phyloP scores from a whole-genome alignment of 1,140 invertebrate genomes.

The Holcopasites calliopsidis region DNA sequence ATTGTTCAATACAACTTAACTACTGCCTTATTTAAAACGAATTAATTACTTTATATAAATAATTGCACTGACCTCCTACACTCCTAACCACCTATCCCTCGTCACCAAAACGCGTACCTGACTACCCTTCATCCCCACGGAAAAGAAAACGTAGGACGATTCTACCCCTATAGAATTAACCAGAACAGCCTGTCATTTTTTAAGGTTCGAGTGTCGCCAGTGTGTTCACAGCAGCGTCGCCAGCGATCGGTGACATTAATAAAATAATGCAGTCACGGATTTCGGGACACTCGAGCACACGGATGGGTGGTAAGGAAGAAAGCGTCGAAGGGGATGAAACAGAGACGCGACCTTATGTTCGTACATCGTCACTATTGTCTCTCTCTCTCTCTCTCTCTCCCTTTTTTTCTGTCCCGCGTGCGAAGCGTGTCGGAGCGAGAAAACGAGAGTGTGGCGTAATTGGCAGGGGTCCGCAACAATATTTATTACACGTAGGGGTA shows the following conservation, averaged over 20 bases:
- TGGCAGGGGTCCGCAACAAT: constrained; percentile 74
- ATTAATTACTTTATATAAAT: too few relatives aligned
- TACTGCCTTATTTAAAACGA: too few relatives aligned
- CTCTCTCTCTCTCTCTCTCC: too few relatives aligned
- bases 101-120: too few relatives aligned
- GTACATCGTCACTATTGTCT: constrained; percentile 60
- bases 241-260: constrained; percentile 61
- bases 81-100: too few relatives aligned
- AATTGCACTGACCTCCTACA: too few relatives aligned
- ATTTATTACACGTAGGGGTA: constrained; percentile 74
- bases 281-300: constrained; percentile 51
- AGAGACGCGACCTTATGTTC: constrained; percentile 72
- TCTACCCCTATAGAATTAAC: neutral
- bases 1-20: too few relatives aligned
- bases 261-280: constrained; percentile 73
- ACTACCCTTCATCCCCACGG: too few relatives aligned
- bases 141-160: too few relatives aligned
- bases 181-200: constrained; percentile 17
- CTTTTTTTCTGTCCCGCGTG: neutral
- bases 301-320: neutral
- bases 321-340: constrained; percentile 48
- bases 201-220: constrained; percentile 8
- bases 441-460: constrained; percentile 68
- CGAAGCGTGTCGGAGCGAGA: neutral
- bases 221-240: constrained; percentile 58